Percentiles rank a stretch among this genome's conserved stretches.
phyloP scores from a whole-genome alignment of 2,888 invertebrate species.

The Pandemis cinnamomeana region DNA sequence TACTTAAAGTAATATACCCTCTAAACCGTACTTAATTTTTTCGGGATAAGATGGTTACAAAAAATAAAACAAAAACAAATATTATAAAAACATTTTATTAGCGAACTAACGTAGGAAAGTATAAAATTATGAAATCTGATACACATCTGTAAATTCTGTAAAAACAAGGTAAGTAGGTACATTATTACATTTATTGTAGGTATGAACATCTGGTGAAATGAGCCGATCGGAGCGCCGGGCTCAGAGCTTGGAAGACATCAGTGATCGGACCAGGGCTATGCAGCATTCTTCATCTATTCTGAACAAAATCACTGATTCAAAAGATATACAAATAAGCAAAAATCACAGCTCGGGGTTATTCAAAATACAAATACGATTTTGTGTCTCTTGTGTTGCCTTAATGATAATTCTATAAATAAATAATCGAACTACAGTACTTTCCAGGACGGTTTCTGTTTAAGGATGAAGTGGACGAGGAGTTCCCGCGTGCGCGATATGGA shows the following conservation, averaged over 20 bases:
- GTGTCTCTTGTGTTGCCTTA: constrained; percentile 76
- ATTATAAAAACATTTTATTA: constrained; percentile 84
- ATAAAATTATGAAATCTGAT: constrained; percentile 82
- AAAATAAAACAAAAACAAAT: constrained; percentile 42
- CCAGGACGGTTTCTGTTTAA: constrained; percentile 71
- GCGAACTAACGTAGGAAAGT: constrained; percentile 84
- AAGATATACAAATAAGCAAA: constrained; percentile 79
- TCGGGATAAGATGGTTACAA: background rate
- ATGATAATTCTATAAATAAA: constrained; percentile 79
- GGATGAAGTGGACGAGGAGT: constrained; percentile 65
- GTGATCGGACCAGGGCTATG: constrained; percentile 47
- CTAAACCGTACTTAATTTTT: background rate
- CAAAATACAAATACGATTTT: constrained; percentile 79
- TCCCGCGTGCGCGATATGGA: background rate
- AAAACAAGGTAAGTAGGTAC: constrained; percentile 66
- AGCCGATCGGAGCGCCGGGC: constrained; percentile 16
- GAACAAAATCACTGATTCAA: constrained; percentile 43
- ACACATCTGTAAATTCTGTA: constrained; percentile 81
- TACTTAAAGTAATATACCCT: too few species aligned
- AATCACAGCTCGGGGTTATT: constrained; percentile 84
- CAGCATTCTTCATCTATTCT: constrained; percentile 10
- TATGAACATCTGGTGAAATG: constrained; percentile 1
- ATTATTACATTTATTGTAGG: constrained; percentile 20
- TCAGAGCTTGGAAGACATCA: constrained; percentile 58
- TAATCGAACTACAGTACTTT: constrained; percentile 76